These are phyloP conservation scores for Alligator mississippiensis DNA, from an alignment of 2,113 vertebrate genomes.

Conservation along the genomic window DNA sequence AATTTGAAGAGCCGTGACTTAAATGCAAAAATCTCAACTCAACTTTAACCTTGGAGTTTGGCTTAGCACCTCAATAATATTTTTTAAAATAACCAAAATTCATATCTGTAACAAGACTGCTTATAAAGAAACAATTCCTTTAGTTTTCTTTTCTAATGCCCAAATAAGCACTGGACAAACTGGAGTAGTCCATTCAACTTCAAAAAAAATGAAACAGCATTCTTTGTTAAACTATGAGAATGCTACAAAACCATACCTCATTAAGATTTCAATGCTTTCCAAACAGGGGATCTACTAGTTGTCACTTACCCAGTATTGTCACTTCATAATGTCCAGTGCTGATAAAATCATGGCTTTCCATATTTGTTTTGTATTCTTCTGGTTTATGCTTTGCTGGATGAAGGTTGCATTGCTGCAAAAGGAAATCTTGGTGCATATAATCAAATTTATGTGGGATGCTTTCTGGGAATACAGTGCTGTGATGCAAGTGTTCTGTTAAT, in stretches of 20 bases:
- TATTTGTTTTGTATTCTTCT: neutral
- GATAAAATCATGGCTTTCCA: slow-evolving; percentile 13
- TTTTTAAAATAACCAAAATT: too few species aligned
- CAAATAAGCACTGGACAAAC: too few species aligned
- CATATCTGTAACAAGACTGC: too few species aligned
- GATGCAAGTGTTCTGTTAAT: slow-evolving; percentile 74
- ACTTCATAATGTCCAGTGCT: slow-evolving; percentile 81
- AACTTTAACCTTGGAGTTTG: too few species aligned
- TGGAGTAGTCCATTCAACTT: too few species aligned
- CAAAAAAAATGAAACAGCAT: neutral
- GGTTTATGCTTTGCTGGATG: slow-evolving; percentile 74
- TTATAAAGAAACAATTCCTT: too few species aligned
- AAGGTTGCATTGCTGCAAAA: slow-evolving; percentile 78
- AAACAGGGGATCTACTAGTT: neutral
- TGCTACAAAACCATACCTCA: neutral
- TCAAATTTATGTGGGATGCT: slow-evolving; percentile 81
- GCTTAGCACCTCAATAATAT: too few species aligned
- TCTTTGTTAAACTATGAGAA: neutral
- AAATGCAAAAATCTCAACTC: too few species aligned
- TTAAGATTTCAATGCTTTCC: neutral
- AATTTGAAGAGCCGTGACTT: too few species aligned
- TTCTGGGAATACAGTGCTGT: slow-evolving; percentile 73
- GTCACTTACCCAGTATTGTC: slow-evolving; percentile 82
- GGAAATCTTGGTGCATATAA: slow-evolving; percentile 67
- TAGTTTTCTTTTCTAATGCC: too few species aligned